These are phyloP conservation scores for Andrena hattorfiana DNA, from an alignment of 2,888 invertebrate genomes.

Conservation along the genomic window DNA sequence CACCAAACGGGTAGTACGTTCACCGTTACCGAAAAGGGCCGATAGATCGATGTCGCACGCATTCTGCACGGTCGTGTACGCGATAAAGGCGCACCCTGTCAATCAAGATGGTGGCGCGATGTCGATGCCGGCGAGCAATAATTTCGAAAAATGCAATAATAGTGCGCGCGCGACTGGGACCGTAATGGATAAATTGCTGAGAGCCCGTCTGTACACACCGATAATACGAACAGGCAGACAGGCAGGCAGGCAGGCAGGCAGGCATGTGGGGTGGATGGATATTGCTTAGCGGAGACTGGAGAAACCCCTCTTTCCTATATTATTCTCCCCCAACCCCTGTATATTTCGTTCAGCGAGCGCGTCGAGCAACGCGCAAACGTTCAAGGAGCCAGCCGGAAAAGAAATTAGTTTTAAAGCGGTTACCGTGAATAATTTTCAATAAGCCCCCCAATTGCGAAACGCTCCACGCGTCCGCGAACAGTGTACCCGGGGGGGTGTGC, in stretches of 20 bases:
- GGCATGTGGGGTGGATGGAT: slow-evolving; percentile 84
- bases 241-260: slow-evolving; percentile 75
- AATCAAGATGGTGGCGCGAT: slow-evolving; percentile 52
- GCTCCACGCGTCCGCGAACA: neutral
- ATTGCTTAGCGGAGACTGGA: slow-evolving; percentile 83
- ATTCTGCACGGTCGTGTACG: slow-evolving; percentile 16
- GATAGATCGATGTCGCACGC: slow-evolving; percentile 43
- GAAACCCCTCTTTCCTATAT: slow-evolving; percentile 83
- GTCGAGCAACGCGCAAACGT: slow-evolving; percentile 72
- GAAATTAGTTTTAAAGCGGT: slow-evolving; percentile 46
- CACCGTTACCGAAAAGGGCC: neutral
- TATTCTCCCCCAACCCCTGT: slow-evolving; percentile 81
- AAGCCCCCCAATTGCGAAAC: slow-evolving; percentile 9
- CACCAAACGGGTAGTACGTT: slow-evolving; percentile 1
- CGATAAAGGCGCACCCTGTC: slow-evolving; percentile 45
- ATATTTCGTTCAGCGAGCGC: slow-evolving; percentile 68
- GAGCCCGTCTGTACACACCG: slow-evolving; percentile 79
- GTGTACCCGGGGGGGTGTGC: neutral
- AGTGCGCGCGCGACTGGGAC: slow-evolving; percentile 80
- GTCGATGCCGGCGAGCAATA: slow-evolving; percentile 69
- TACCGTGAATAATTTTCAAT: slow-evolving; percentile 49
- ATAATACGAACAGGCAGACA: slow-evolving; percentile 83
- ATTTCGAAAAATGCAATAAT: slow-evolving; percentile 84
- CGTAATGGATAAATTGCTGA: slow-evolving; percentile 85
- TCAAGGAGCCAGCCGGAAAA: slow-evolving; percentile 55